These are phyloP conservation scores for Chymomyza costata DNA, from an alignment of 1,140 invertebrate genomes.

Conservation along the genomic window DNA sequence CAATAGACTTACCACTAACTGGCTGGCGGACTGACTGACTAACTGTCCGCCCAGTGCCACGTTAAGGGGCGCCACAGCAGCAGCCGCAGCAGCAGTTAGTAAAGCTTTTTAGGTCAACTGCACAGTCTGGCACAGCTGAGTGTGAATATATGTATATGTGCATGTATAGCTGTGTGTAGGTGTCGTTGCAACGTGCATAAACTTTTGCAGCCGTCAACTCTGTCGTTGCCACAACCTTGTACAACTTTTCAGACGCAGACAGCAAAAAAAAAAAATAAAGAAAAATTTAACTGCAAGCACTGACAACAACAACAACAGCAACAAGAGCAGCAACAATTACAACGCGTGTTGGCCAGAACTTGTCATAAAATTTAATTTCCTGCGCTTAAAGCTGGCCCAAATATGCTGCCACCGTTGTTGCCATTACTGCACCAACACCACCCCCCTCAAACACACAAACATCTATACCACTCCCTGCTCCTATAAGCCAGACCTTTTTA, in stretches of 20 bases:
- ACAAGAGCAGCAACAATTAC: constrained; percentile 7
- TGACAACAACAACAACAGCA: constrained; percentile 11
- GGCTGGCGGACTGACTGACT: no score
- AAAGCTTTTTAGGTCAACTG: no score
- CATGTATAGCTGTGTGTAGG: constrained; percentile 54
- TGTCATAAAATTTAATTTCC: constrained; percentile 73
- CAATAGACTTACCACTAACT: no score
- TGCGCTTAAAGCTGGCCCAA: constrained; percentile 69
- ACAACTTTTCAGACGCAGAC: constrained; percentile 70
- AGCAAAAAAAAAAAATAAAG: constrained; percentile 29
- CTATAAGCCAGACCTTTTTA: constrained; percentile 54
- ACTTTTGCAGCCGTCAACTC: constrained; percentile 56
- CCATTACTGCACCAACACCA: constrained; percentile 2
- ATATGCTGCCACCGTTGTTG: constrained; percentile 47
- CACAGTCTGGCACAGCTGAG: constrained; percentile 1
- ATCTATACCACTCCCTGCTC: constrained; percentile 2
- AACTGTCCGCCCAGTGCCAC: no score
- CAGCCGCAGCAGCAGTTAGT: no score
- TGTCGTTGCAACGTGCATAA: constrained; percentile 56
- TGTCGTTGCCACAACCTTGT: constrained; percentile 48
- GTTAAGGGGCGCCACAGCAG: no score
- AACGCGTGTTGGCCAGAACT: constrained; percentile 39
- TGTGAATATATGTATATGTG: constrained; percentile 8
- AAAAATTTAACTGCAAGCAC: constrained; percentile 59
- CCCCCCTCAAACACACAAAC: no score